These are phyloP conservation scores for Aurelia sp. DNA, from an alignment of 30 jellyfish, hydroid and myxozoan genomes.

Conservation along the genomic window DNA sequence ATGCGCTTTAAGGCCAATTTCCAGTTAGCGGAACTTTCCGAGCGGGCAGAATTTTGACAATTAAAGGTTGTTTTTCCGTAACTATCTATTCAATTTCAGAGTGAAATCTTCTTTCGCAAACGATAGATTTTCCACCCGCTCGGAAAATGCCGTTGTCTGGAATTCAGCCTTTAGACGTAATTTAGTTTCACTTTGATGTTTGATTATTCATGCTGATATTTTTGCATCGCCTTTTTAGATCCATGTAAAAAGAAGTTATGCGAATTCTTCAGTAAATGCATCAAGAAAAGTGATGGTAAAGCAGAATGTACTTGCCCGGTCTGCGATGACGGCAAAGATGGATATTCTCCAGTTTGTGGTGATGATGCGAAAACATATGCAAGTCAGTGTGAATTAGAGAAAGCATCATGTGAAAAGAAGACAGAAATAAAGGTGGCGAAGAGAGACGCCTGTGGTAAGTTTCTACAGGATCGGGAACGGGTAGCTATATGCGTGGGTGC, in stretches of 20 bases:
- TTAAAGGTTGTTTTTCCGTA: no score
- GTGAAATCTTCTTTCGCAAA: no score
- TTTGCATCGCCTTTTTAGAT: constrained; percentile 17
- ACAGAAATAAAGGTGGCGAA: constrained; percentile 14
- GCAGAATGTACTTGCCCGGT: constrained; percentile 64
- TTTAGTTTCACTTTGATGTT: no score
- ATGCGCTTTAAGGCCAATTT: no score
- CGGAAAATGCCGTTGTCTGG: no score
- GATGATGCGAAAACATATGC: constrained; percentile 80
- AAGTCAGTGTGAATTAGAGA: constrained; percentile 63
- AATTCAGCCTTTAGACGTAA: no score
- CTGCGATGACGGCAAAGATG: constrained; percentile 22
- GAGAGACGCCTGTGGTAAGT: constrained; percentile 72
- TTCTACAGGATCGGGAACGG: neutral
- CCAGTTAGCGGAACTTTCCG: no score
- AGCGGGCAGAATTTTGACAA: no score
- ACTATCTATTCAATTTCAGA: no score
- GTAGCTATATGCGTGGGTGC: no score
- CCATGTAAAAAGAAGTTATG: constrained; percentile 49
- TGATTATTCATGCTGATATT: no score
- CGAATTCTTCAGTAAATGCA: constrained; percentile 35
- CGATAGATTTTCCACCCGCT: no score
- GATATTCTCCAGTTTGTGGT: constrained; percentile 78
- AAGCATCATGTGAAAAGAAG: constrained; percentile 47
- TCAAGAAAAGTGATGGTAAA: constrained; percentile 13